A percentile compares a stretch with the other conserved stretches of the same genome.
phyloP scores from a whole-genome alignment of 2,888 invertebrate species.

The Ecliptopera silaceata region DNA sequence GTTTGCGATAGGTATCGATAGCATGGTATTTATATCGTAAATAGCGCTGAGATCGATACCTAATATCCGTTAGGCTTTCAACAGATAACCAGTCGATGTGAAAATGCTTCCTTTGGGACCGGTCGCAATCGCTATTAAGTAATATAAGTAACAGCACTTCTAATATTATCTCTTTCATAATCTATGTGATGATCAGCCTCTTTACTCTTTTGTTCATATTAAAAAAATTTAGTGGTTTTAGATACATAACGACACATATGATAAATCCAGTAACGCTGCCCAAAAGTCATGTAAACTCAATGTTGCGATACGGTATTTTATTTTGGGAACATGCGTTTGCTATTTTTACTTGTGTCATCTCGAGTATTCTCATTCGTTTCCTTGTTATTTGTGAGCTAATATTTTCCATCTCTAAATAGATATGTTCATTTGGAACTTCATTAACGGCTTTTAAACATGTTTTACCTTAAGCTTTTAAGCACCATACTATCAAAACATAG shows the following conservation, averaged over 20 bases:
- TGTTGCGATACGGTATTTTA: slow-evolving; percentile 22
- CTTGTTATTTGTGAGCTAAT: slow-evolving; percentile 37
- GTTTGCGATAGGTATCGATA: neutral
- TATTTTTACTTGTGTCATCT: slow-evolving; percentile 37
- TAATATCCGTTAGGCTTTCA: slow-evolving; percentile 49
- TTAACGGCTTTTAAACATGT: slow-evolving; percentile 31
- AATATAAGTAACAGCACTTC: slow-evolving; percentile 38
- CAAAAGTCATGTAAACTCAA: slow-evolving; percentile 2
- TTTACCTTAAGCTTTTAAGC: slow-evolving; percentile 11
- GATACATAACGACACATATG: neutral
- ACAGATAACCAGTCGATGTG: slow-evolving; percentile 41
- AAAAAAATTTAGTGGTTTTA: neutral
- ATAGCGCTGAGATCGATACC: slow-evolving; percentile 31
- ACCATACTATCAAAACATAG: slow-evolving; percentile 18
- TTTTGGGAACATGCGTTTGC: slow-evolving; percentile 25
- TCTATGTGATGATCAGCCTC: no score
- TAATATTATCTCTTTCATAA: slow-evolving; percentile 39
- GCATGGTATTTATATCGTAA: neutral
- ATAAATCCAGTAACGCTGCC: neutral
- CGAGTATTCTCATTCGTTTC: slow-evolving; percentile 35
- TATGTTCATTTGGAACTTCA: slow-evolving; percentile 30
- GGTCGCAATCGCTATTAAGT: slow-evolving; percentile 45
- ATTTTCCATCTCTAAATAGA: slow-evolving; percentile 37
- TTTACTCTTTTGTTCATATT: no score
- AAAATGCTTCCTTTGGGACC: slow-evolving; percentile 48